A percentile compares a stretch with the other conserved stretches of the same genome.
These are phyloP conservation scores for Cirrhinus molitorella DNA, from an alignment of 2,797 vertebrate genomes.

Conservation along the genomic window DNA sequence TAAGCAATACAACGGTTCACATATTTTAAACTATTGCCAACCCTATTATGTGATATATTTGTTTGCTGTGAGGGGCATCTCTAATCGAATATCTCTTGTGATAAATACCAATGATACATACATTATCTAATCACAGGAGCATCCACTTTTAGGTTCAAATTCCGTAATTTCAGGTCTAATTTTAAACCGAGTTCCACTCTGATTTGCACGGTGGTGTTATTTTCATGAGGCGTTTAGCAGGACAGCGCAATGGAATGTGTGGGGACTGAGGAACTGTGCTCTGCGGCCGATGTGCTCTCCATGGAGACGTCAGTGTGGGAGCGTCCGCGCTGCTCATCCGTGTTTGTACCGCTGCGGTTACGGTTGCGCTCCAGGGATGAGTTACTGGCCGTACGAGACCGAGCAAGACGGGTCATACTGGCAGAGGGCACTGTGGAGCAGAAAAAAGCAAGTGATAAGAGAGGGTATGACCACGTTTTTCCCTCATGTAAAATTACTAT, in stretches of 20 bases:
- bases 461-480: too few relatives aligned
- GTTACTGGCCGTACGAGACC: slow-evolving; percentile 86
- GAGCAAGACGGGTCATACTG: slow-evolving; percentile 89
- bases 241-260: slow-evolving; percentile 85
- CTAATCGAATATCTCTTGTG: slow-evolving; percentile 2
- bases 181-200: not conserved
- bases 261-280: slow-evolving; percentile 47
- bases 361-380: slow-evolving; percentile 85
- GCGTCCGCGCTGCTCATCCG: slow-evolving; percentile 80
- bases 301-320: slow-evolving; percentile 82
- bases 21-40: not conserved
- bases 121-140: not conserved
- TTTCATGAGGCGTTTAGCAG: slow-evolving; percentile 76
- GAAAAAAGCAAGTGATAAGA: not conserved
- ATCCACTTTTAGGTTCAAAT: not conserved
- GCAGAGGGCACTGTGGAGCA: slow-evolving; percentile 71
- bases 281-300: slow-evolving; percentile 66
- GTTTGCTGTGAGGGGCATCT: not conserved
- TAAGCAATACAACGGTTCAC: not conserved
- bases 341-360: slow-evolving; percentile 77
- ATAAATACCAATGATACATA: not conserved
- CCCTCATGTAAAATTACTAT: not conserved
- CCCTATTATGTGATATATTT: not conserved
- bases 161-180: not conserved
- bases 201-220: not conserved